Conservation (phyloP, 2,113 vertebrate genomes). For the Cyanoramphus novaezelandiae region DNA sequence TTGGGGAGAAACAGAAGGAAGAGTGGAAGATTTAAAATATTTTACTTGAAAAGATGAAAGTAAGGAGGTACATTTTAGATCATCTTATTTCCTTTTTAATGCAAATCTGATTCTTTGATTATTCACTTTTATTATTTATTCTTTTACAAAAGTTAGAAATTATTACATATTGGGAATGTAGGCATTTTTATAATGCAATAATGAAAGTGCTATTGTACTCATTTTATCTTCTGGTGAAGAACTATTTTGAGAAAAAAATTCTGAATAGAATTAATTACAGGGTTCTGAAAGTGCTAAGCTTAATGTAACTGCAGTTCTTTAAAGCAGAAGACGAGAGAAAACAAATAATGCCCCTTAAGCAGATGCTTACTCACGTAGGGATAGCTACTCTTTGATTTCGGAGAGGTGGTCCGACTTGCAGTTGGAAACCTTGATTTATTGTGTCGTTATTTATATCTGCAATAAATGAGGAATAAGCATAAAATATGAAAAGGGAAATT, state of each 20-base stretch:
- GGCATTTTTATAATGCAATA: neutral
- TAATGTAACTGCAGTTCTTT: conserved; percentile 6
- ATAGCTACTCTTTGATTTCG: conserved; percentile 42
- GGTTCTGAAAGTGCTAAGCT: neutral
- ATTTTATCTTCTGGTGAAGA: neutral
- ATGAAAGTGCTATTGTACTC: neutral
- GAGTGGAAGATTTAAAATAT: neutral
- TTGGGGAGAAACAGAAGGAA: neutral
- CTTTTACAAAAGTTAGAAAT: neutral
- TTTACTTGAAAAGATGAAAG: neutral
- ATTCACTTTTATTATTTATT: conserved; percentile 10
- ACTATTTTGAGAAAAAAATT: conserved; percentile 13
- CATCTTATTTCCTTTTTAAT: conserved; percentile 20
- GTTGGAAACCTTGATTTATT: conserved; percentile 37
- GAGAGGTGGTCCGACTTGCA: conserved; percentile 10
- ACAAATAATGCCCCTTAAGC: conserved; percentile 44
- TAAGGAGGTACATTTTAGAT: neutral
- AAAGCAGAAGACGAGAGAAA: conserved; percentile 54
- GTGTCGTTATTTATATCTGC: conserved; percentile 24
- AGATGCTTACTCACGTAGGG: conserved; percentile 38
- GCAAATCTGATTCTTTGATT: conserved; percentile 21
- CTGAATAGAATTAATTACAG: conserved; percentile 8
- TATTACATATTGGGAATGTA: neutral
- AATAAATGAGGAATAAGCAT: conserved; percentile 38
- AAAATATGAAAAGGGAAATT: conserved; percentile 47